Base-by-base conservation (phyloP, 2,797 vertebrate genomes). In the Gymnocypris eckloni region DNA sequence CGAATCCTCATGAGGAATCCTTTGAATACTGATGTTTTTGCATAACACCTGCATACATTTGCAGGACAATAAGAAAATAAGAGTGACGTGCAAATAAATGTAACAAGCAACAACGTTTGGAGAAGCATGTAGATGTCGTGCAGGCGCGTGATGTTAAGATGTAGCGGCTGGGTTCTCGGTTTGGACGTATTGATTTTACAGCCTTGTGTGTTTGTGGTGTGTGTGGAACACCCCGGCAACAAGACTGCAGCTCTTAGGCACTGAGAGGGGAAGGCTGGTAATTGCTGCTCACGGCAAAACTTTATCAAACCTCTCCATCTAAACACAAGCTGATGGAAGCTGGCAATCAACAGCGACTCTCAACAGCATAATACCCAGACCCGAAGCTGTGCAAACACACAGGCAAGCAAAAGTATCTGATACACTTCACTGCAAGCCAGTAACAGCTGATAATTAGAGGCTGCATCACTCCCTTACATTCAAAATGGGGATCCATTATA, bases 271-370 rank as follows among this genome's bases (percentile, higher is more conserved):
- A 82, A 84, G 70, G 73, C 85, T 85, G 76, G 87, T 90, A 89
- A 90, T 89, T 90, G 88, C 84, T 82, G 86, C 87, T 89, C 86
- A 88, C 67, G 88, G 88, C 89, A 88, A 75, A 88, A 93, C 94
- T 94, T 93, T 92, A 94, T 95, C 93, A 91, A 92, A 94, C 91
- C 93, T 93, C 91, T 93, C 93, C 93, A 94, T 95, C 94, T 95
- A 93, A 94, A 79, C 88, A 88, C 90, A 87, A 86, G 86, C 76
- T 90, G 90, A 90, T 90, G 84, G 89, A 88, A 71, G 78, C 83
- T 86, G 71, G 87, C 90, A 90, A 89, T 90, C 90, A 90, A 86
- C 86, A 81, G 75, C 56, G 41, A 33, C 89, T 80, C 81, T 82
- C 45, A 72, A 86, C 83, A 87, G 89, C 79, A 87, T 86, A 86